Evolutionary conservation across 2,797 vertebrate genomes (phyloP).

Genomic region (Pseudochirops cupreus): DNA sequence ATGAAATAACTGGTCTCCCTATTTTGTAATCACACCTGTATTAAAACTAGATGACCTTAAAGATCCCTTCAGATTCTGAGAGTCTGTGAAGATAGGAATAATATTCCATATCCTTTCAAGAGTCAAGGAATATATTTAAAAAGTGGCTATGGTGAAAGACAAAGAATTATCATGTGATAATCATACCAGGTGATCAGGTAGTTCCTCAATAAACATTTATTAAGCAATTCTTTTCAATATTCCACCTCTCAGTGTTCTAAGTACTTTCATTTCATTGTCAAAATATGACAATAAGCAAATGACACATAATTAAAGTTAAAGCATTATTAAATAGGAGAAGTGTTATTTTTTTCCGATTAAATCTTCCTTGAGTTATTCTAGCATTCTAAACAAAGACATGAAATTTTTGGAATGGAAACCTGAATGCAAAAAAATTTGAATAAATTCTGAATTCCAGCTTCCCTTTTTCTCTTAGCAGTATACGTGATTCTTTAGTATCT

Average conservation of each 20-base stretch:
- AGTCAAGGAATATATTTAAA: background rate
- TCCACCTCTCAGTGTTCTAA: background rate
- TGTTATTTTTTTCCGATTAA: background rate
- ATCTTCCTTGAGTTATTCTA: background rate
- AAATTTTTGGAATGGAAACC: background rate
- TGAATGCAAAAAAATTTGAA: background rate
- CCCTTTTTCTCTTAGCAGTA: background rate
- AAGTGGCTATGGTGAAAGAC: background rate
- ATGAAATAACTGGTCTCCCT: background rate
- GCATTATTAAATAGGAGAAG: background rate
- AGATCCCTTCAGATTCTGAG: background rate
- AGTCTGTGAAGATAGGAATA: background rate
- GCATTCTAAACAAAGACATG: background rate
- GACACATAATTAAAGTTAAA: background rate
- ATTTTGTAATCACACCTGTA: background rate
- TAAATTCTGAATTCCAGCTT: background rate
- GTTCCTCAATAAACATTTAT: background rate
- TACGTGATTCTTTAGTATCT: background rate
- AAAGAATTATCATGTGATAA: background rate
- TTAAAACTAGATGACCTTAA: background rate
- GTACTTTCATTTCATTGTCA: background rate
- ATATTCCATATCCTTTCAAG: background rate
- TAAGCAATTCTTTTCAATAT: background rate
- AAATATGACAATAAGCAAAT: background rate
- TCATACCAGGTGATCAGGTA: background rate